Percentiles rank a stretch among this genome's conserved stretches.
Conservation (phyloP, 2,113 vertebrate genomes). For the Aldabrachelys gigantea region DNA sequence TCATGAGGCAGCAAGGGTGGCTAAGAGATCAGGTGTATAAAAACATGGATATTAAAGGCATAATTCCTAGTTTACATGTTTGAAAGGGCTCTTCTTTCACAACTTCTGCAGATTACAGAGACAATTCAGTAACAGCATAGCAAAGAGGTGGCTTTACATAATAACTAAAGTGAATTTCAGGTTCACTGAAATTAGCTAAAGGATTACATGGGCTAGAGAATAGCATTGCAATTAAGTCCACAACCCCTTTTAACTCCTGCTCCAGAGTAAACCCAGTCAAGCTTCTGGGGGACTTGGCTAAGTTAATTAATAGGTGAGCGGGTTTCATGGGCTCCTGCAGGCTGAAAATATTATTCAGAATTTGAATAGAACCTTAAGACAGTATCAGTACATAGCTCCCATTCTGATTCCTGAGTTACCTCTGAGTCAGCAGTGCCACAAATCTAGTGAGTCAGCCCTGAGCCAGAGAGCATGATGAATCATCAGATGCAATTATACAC, state of each 20-base stretch:
- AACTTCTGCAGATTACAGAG: conserved; percentile 8
- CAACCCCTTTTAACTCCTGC: neutral
- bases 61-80: neutral
- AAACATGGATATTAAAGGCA: neutral
- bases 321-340: neutral
- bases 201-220: neutral
- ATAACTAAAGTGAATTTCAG: conserved; percentile 25
- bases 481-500: neutral
- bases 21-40: neutral
- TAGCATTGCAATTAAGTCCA: neutral
- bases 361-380: neutral
- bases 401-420: neutral
- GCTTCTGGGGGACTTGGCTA: neutral
- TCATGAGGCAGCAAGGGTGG: neutral
- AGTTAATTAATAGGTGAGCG: neutral
- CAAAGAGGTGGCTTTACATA: neutral
- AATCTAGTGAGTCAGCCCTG: too few relatives aligned
- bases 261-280: neutral
- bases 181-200: neutral
- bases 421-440: neutral
- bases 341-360: neutral
- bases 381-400: conserved; percentile 46
- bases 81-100: conserved; percentile 15
- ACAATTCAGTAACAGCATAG: neutral
- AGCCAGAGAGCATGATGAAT: neutral